Percentiles rank a stretch among this genome's conserved stretches.
These are phyloP conservation scores for Mythimna pallens DNA, from an alignment of 2,888 invertebrate species.

Conservation along the genomic window DNA sequence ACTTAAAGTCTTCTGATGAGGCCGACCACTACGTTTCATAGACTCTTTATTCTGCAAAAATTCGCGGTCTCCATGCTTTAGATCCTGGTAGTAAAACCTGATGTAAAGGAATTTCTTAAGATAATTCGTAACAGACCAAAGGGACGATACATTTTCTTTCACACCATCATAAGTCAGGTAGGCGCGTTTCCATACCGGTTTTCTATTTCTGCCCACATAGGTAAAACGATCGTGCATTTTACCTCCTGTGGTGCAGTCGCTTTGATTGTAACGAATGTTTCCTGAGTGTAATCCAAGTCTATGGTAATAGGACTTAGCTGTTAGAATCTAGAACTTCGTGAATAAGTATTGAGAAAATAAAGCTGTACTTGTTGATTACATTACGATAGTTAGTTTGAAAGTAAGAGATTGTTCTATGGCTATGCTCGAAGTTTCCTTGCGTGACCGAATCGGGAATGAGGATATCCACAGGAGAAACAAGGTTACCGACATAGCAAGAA, in stretches of 20 bases:
- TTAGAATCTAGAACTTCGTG: slow-evolving; percentile 15
- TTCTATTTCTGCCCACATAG: slow-evolving; percentile 41
- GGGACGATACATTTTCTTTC: slow-evolving; percentile 12
- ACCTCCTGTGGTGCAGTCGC: slow-evolving; percentile 15
- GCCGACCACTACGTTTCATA: too few relatives aligned
- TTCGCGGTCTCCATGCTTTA: too few relatives aligned
- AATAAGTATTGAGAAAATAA: neutral
- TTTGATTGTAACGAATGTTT: slow-evolving; percentile 50
- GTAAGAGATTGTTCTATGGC: neutral
- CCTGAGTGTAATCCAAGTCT: slow-evolving; percentile 40
- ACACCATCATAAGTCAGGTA: neutral
- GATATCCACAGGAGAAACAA: too few relatives aligned
- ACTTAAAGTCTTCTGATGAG: too few relatives aligned
- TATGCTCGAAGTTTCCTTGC: too few relatives aligned
- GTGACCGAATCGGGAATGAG: too few relatives aligned
- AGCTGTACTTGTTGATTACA: neutral
- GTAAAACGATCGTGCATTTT: slow-evolving; percentile 22
- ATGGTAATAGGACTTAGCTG: slow-evolving; percentile 17
- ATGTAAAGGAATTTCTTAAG: neutral
- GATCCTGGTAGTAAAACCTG: too few relatives aligned
- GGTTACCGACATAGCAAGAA: too few relatives aligned
- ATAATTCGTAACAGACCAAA: neutral
- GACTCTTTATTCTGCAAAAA: too few relatives aligned
- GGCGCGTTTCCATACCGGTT: slow-evolving; percentile 41
- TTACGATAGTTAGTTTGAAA: neutral